Conservation (phyloP, 2,888 invertebrate species). For the Synanthedon tipuliformis region DNA sequence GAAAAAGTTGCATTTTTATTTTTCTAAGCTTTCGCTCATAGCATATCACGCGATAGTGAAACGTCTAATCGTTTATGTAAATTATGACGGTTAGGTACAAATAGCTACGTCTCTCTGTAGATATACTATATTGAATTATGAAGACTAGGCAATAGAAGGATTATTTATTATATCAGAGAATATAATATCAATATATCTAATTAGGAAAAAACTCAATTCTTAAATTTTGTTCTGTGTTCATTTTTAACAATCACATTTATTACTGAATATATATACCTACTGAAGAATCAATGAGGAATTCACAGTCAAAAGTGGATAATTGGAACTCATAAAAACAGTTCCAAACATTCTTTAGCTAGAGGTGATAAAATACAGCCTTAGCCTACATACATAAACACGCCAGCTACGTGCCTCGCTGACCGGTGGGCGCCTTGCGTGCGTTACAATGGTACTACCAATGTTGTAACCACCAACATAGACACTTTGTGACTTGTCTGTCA, state of each 20-base stretch:
- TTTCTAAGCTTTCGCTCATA: background rate
- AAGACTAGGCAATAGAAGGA: too few species aligned
- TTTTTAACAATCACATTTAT: too few species aligned
- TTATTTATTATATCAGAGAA: too few species aligned
- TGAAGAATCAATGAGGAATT: background rate
- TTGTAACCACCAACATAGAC: too few species aligned
- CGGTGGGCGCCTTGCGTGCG: constrained; percentile 23
- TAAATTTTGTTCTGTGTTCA: too few species aligned
- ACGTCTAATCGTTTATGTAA: constrained; percentile 22
- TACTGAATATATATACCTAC: too few species aligned
- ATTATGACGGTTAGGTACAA: constrained; percentile 10
- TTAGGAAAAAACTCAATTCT: too few species aligned
- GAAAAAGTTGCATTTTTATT: background rate
- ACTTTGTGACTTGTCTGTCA: too few species aligned
- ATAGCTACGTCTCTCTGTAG: too few species aligned
- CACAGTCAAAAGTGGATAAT: constrained; percentile 13
- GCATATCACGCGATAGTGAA: constrained; percentile 14
- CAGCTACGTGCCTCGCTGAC: constrained; percentile 27
- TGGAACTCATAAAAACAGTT: constrained; percentile 27
- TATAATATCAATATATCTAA: too few species aligned
- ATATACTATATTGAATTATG: too few species aligned
- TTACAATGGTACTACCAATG: constrained; percentile 9
- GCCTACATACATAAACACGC: constrained; percentile 34
- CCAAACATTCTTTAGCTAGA: constrained; percentile 25
- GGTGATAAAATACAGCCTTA: constrained; percentile 38